A percentile compares a stretch with the other conserved stretches of the same genome.
Conservation (phyloP, 2,113 vertebrate species). For the Malurus cyaneus region DNA sequence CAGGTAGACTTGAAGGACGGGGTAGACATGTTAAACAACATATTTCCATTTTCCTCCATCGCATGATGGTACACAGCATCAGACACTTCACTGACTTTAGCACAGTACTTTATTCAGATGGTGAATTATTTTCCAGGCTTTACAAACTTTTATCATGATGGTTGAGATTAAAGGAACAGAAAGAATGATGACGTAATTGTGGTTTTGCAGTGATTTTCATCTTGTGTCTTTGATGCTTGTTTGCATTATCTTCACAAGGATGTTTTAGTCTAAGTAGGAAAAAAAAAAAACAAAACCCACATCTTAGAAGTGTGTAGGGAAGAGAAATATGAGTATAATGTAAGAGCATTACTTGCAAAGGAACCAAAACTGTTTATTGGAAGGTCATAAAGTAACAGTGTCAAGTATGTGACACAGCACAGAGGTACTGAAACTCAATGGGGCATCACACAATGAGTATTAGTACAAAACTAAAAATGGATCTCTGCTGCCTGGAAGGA, state of each 20-base stretch:
- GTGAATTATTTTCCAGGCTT: neutral
- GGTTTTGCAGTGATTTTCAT: neutral
- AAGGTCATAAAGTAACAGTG: neutral
- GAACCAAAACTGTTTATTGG: neutral
- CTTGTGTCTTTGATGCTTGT: neutral
- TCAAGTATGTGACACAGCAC: neutral
- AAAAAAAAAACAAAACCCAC: neutral
- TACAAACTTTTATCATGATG: neutral
- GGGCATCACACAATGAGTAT: neutral
- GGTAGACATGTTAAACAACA: neutral
- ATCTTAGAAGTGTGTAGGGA: neutral
- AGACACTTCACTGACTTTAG: neutral
- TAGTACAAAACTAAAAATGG: neutral
- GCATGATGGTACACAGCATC: neutral
- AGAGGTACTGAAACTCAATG: neutral
- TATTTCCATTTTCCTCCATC: neutral
- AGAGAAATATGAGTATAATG: neutral
- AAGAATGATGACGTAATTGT: neutral
- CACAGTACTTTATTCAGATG: neutral
- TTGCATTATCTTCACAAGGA: conserved; percentile 31
- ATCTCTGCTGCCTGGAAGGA: neutral
- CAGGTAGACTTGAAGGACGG: neutral
- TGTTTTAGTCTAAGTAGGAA: neutral
- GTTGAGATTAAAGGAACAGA: neutral
- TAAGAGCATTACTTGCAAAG: neutral